Base-by-base conservation (phyloP, 2,797 vertebrate species). In the Scyliorhinus canicula region DNA sequence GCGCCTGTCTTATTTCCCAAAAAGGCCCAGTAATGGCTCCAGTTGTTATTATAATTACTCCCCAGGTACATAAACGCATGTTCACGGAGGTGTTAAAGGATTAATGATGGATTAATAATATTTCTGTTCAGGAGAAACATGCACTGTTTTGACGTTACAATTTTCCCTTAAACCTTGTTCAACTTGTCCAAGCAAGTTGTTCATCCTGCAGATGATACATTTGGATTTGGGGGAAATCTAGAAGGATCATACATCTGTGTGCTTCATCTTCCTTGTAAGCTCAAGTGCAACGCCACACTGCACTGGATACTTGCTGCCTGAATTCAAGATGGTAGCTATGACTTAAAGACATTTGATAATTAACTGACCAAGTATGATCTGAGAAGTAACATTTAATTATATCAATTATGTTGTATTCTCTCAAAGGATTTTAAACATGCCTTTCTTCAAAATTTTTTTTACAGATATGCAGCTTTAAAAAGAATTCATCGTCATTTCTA, bases 21-120 rank as follows among this genome's bases (percentile, higher is more conserved):
- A 74, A 94, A 94, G 11, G 93, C 44, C 26, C 67, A 55, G 67
- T 14, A 94, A 55, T 31, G 47, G 47, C 28, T 47, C 26, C 14
- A 74, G 50, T 69, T 71, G 31, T 26, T 16, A 94, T 52, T 21
- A 21, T 52, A 94, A 71, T 74, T 52, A 71, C 35, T 94, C 67
- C 93, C 67, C 28, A 14, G 93, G 47, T 31, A 94, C 67, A 94
- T 31, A 74, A 74, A 94, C 14, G 19, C 47, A 74, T 52, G 65
- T 74, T 71, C 44, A 74, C 71, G 35, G 28, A 60, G 93, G 28
- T 94, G 31, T 55, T 50, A 93, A 93, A 67, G 65, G 67, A 71
- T 93, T 94, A 94, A 55, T 94, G 93, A 74, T 31, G 44, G 50
- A 71, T 94, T 94, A 94, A 52, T 88, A 88, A 88, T 94, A 74